Evolutionary conservation across 2,888 invertebrate genomes (phyloP).

Genomic region (Cryptus armator): DNA sequence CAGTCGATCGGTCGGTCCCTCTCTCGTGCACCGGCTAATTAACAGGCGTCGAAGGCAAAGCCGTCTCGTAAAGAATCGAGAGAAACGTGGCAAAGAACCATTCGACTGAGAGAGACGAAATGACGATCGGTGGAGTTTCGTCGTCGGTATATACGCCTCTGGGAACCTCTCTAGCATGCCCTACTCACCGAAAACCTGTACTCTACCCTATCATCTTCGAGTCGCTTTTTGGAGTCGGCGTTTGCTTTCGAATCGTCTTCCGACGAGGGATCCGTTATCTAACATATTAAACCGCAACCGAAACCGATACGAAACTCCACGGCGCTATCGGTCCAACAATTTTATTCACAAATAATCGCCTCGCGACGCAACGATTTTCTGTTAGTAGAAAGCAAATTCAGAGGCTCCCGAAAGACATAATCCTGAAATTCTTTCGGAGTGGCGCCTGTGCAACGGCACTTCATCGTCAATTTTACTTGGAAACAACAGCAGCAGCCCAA

Average conservation of each 20-base stretch:
- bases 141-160: neutral
- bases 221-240: neutral
- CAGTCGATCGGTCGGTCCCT: neutral
- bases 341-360: conserved; percentile 19
- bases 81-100: conserved; percentile 40
- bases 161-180: conserved; percentile 21
- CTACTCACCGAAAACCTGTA: conserved; percentile 5
- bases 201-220: neutral
- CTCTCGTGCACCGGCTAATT: conserved; percentile 57
- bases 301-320: neutral
- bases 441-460: neutral
- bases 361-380: neutral
- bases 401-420: neutral
- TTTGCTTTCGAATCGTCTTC: conserved; percentile 12
- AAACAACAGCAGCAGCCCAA: conserved; percentile 1
- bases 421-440: neutral
- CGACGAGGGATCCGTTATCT: conserved; percentile 4
- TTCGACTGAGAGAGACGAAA: conserved; percentile 7
- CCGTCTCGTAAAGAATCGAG: conserved; percentile 65
- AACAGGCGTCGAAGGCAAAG: conserved; percentile 56
- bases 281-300: conserved; percentile 8
- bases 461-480: conserved; percentile 1
- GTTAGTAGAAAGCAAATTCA: neutral
- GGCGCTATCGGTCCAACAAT: neutral
- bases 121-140: conserved; percentile 2